phyloP scores from a whole-genome alignment of 1,140 invertebrate species.

The Drosophila novamexicana region DNA sequence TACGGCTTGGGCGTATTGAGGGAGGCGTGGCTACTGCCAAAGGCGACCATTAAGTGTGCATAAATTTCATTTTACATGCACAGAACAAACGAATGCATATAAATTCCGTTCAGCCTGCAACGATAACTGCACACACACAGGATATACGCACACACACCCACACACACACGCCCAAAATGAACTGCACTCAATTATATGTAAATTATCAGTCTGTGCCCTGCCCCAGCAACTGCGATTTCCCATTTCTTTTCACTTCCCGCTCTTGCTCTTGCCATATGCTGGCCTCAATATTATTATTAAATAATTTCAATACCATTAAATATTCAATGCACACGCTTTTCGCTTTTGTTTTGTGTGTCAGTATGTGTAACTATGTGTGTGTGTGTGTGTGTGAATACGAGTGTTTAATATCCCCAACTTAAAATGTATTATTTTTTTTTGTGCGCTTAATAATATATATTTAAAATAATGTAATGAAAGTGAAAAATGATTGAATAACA shows the following conservation, averaged over 20 bases:
- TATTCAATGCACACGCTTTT: constrained; percentile 33
- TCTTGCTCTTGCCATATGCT: constrained; percentile 28
- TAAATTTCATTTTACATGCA: constrained; percentile 57
- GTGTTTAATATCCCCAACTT: constrained; percentile 21
- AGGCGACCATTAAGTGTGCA: constrained; percentile 57
- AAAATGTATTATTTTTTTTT: background rate
- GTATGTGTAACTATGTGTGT: background rate
- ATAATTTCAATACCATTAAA: constrained; percentile 47
- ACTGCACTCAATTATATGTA: constrained; percentile 59
- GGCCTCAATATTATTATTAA: constrained; percentile 43
- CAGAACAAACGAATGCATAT: constrained; percentile 52
- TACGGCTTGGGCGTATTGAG: background rate
- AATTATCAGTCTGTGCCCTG: constrained; percentile 48
- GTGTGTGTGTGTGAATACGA: background rate
- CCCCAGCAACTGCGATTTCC: constrained; percentile 40
- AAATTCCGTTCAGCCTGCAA: constrained; percentile 36
- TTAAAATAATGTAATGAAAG: background rate
- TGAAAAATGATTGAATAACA: background rate
- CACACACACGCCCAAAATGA: background rate
- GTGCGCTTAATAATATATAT: too few species aligned
- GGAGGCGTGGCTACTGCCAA: constrained; percentile 10
- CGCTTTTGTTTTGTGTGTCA: too few species aligned
- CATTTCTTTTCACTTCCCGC: constrained; percentile 38
- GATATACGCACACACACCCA: constrained; percentile 3
- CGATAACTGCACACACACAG: constrained; percentile 34